Percentiles rank a stretch among this genome's conserved stretches.
These are phyloP conservation scores for Apogon talboti DNA, from an alignment of 2,797 vertebrate genomes.

Conservation along the genomic window DNA sequence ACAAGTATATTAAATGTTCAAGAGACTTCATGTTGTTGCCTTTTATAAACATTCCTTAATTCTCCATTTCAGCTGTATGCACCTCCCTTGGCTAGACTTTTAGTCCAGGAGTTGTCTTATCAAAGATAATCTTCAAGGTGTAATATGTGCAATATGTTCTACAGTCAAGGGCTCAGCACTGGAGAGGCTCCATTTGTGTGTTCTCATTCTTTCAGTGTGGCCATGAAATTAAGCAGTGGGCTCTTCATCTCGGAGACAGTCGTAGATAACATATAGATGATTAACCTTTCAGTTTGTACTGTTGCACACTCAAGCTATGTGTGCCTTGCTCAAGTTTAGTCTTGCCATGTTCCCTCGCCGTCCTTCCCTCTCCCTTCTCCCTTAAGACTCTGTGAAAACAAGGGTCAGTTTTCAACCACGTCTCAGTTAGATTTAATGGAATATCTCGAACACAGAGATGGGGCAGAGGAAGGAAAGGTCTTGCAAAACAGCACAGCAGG, in stretches of 20 bases:
- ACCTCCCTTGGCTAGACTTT: conserved; percentile 24
- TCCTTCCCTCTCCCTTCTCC: conserved; percentile 12
- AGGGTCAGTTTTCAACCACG: conserved; percentile 63
- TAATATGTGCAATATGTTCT: conserved; percentile 57
- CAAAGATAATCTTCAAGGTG: conserved; percentile 58
- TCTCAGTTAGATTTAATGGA: conserved; percentile 56
- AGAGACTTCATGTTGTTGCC: conserved; percentile 13
- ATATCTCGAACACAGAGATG: conserved; percentile 43
- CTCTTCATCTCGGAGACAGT: conserved; percentile 48
- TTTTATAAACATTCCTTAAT: conserved; percentile 10
- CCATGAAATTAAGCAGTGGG: conserved; percentile 54
- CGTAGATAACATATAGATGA: conserved; percentile 57
- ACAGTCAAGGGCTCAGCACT: conserved; percentile 55
- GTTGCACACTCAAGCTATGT: conserved; percentile 8
- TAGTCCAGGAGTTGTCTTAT: conserved; percentile 33
- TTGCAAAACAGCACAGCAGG: conserved; percentile 56
- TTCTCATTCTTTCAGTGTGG: conserved; percentile 28
- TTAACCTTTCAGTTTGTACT: conserved; percentile 48
- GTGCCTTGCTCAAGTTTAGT: conserved; percentile 48
- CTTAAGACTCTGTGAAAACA: conserved; percentile 60
- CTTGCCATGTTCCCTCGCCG: conserved; percentile 12
- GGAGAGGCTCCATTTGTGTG: conserved; percentile 23
- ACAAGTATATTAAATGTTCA: conserved; percentile 29
- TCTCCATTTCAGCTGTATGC: not conserved
- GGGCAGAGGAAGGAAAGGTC: conserved; percentile 53